phyloP scores from a whole-genome alignment of 2,113 vertebrate species.

The Clinocottus analis region DNA sequence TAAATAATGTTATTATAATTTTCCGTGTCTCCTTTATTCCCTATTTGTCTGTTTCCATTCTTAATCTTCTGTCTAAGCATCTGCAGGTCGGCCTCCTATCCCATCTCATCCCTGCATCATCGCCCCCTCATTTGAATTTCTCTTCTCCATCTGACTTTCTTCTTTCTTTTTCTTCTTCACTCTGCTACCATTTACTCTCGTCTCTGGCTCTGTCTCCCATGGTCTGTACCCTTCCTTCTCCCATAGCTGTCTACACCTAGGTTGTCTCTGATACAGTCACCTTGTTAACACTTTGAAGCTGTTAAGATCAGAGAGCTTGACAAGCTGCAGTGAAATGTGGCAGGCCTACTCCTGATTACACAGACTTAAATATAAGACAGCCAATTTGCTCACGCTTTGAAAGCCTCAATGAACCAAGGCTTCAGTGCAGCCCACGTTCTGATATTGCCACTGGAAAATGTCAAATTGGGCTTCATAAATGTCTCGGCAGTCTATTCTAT shows the following conservation, averaged over 20 bases:
- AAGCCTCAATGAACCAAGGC: conserved; percentile 61
- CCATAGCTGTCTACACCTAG: conserved; percentile 55
- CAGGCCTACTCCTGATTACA: conserved; percentile 72
- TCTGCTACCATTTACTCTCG: conserved; percentile 31
- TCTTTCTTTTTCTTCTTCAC: background rate
- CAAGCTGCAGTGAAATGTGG: conserved; percentile 69
- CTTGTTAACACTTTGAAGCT: conserved; percentile 79
- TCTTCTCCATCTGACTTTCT: conserved; percentile 8
- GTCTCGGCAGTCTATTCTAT: too few relatives aligned
- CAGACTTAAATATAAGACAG: conserved; percentile 78
- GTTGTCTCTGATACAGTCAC: conserved; percentile 70
- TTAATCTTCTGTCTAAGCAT: background rate
- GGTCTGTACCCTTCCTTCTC: conserved; percentile 37
- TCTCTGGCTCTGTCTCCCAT: conserved; percentile 12
- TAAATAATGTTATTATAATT: background rate
- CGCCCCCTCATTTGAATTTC: conserved; percentile 11
- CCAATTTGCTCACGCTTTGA: conserved; percentile 73
- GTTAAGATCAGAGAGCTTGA: conserved; percentile 79
- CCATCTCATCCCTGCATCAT: background rate
- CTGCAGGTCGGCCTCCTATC: background rate
- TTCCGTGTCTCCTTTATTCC: background rate
- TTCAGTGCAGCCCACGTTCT: conserved; percentile 30
- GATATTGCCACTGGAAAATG: conserved; percentile 40
- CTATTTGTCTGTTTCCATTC: background rate
- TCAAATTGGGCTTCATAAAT: conserved; percentile 9